Evolutionary conservation across 1,140 invertebrate species (phyloP).

Genomic region (Lepidurus apus): DNA sequence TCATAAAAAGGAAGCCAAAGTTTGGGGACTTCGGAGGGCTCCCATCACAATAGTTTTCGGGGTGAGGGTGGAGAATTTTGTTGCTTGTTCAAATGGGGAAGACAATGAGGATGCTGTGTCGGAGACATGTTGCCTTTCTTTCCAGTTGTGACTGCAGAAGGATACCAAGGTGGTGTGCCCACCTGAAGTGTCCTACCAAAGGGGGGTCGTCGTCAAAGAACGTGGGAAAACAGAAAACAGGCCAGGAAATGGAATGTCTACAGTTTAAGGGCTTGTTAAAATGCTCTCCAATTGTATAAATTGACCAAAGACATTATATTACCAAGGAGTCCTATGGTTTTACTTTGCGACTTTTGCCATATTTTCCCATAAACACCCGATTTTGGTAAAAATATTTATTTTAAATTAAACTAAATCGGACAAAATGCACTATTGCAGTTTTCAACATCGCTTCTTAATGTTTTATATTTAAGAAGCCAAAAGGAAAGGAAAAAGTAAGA

Average conservation of each 20-base stretch:
- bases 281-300: slow-evolving; percentile 19
- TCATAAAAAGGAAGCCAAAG: neutral
- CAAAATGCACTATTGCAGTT: neutral
- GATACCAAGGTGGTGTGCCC: slow-evolving; percentile 12
- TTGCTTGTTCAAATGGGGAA: slow-evolving; percentile 9
- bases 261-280: slow-evolving; percentile 11
- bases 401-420: no score
- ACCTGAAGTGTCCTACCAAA: slow-evolving; percentile 14
- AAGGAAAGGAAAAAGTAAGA: neutral
- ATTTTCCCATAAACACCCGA: neutral
- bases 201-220: slow-evolving; percentile 20
- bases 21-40: neutral
- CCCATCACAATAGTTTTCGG: slow-evolving; percentile 7
- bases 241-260: slow-evolving; percentile 9
- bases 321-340: neutral
- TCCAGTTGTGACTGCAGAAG: neutral
- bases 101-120: slow-evolving; percentile 21
- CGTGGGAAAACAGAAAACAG: slow-evolving; percentile 14
- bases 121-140: slow-evolving; percentile 1
- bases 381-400: no score
- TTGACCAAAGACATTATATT: neutral
- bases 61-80: neutral
- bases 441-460: neutral
- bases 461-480: slow-evolving; percentile 25
- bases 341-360: neutral